A percentile compares a stretch with the other conserved stretches of the same genome.
These are phyloP conservation scores for Rhyacichthys aspro DNA, from an alignment of 2,797 vertebrate species.

Conservation along the genomic window DNA sequence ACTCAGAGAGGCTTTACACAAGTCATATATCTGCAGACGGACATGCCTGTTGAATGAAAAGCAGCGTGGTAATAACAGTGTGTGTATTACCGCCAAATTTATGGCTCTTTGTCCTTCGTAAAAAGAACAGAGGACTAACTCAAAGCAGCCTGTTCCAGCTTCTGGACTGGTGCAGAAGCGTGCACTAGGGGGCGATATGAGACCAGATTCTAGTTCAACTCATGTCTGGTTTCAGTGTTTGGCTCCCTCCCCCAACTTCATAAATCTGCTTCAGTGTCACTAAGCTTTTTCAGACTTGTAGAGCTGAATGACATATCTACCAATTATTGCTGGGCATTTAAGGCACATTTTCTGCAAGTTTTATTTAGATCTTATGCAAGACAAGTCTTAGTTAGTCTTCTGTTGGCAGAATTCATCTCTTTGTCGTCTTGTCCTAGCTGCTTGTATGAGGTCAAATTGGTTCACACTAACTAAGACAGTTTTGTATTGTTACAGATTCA, in stretches of 20 bases:
- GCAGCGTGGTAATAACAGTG: conserved; percentile 63
- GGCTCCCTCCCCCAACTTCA: conserved; percentile 4
- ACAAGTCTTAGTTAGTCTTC: too few relatives aligned
- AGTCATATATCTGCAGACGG: conserved; percentile 64
- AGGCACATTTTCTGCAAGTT: too few relatives aligned
- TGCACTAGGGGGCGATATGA: conserved; percentile 79
- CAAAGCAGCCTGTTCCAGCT: conserved; percentile 55
- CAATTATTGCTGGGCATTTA: too few relatives aligned
- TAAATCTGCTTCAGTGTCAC: too few relatives aligned
- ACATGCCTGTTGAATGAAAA: conserved; percentile 68
- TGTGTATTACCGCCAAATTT: conserved; percentile 67
- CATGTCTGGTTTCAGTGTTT: conserved; percentile 18
- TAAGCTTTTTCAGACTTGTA: too few relatives aligned
- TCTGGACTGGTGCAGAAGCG: conserved; percentile 7
- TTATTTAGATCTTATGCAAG: too few relatives aligned
- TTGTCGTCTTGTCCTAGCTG: too few relatives aligned
- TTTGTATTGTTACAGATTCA: too few relatives aligned
- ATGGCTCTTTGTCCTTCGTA: conserved; percentile 69
- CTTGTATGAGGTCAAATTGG: too few relatives aligned
- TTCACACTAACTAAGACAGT: too few relatives aligned
- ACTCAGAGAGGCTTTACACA: conserved; percentile 16
- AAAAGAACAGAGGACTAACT: conserved; percentile 61
- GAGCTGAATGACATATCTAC: too few relatives aligned
- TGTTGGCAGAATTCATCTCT: too few relatives aligned
- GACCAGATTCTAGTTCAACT: conserved; percentile 53